Evolutionary conservation across 1,140 invertebrate species (phyloP).

Genomic region (Drosophila aff.): DNA sequence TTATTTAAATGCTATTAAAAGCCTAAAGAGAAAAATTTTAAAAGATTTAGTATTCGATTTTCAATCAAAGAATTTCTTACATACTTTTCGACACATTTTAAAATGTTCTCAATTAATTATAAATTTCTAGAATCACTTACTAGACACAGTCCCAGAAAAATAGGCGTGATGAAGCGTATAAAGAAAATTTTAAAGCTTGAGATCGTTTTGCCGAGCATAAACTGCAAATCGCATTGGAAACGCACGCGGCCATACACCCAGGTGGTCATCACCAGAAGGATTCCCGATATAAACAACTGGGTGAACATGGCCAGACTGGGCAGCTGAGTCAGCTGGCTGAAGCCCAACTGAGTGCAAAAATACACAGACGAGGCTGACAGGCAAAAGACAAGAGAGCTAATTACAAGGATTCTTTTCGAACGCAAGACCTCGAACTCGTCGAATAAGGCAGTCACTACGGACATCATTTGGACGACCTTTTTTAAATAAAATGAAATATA

Average conservation of each 20-base stretch:
- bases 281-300: conserved; percentile 89
- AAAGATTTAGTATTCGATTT: no score
- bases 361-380: conserved; percentile 64
- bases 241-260: conserved; percentile 92
- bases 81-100: no score
- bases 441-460: conserved; percentile 72
- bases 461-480: conserved; percentile 71
- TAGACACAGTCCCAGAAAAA: conserved; percentile 62
- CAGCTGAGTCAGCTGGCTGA: conserved; percentile 59
- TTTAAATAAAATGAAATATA: background rate
- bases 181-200: conserved; percentile 81
- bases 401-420: conserved; percentile 52
- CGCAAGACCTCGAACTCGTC: conserved; percentile 77
- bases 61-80: no score
- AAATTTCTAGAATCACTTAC: conserved; percentile 22
- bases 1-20: background rate
- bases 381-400: conserved; percentile 36
- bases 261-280: conserved; percentile 89
- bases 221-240: conserved; percentile 90
- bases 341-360: conserved; percentile 80
- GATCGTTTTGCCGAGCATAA: conserved; percentile 92
- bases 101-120: no score
- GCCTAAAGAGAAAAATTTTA: no score
- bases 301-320: conserved; percentile 90
- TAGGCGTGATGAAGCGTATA: conserved; percentile 75